Evolutionary conservation across 2,113 vertebrate species (phyloP).

Genomic region (Gymnocephalus cernua): DNA sequence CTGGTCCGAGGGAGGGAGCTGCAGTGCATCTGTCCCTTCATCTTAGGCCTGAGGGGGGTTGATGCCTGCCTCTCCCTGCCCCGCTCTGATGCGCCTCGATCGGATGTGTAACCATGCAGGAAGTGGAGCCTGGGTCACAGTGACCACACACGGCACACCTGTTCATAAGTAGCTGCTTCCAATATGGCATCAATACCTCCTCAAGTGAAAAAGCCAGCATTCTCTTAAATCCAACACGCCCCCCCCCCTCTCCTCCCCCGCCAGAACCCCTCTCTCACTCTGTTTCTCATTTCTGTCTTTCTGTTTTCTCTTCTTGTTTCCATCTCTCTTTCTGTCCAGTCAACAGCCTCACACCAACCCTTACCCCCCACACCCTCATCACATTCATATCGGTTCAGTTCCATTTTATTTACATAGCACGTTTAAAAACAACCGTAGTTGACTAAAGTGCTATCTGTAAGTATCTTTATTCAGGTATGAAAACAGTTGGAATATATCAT

Average conservation of each 20-base stretch:
- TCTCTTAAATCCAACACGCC: slow-evolving; percentile 53
- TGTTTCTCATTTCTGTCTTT: slow-evolving; percentile 5
- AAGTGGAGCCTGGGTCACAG: slow-evolving; percentile 65
- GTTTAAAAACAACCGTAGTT: too few species aligned
- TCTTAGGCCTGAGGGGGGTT: slow-evolving; percentile 47
- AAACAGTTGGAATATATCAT: slow-evolving; percentile 84
- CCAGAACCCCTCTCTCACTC: slow-evolving; percentile 6
- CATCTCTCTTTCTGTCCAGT: slow-evolving; percentile 20
- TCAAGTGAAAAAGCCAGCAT: slow-evolving; percentile 71
- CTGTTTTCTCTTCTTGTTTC: slow-evolving; percentile 2
- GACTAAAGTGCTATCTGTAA: slow-evolving; percentile 71
- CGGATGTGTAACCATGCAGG: slow-evolving; percentile 67
- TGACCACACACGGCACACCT: slow-evolving; percentile 68
- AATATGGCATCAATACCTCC: slow-evolving; percentile 70
- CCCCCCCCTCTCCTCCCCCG: not conserved
- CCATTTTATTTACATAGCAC: too few species aligned
- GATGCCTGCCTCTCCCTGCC: slow-evolving; percentile 51
- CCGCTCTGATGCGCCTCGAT: slow-evolving; percentile 52
- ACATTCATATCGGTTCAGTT: slow-evolving; percentile 34
- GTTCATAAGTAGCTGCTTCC: slow-evolving; percentile 67
- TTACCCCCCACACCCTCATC: slow-evolving; percentile 26
- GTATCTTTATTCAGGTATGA: slow-evolving; percentile 83
- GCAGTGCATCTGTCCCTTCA: slow-evolving; percentile 59
- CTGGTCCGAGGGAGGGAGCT: slow-evolving; percentile 36
- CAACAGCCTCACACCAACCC: slow-evolving; percentile 3